Conservation (phyloP, 2,113 vertebrate genomes). For the Heptranchias perlo region DNA sequence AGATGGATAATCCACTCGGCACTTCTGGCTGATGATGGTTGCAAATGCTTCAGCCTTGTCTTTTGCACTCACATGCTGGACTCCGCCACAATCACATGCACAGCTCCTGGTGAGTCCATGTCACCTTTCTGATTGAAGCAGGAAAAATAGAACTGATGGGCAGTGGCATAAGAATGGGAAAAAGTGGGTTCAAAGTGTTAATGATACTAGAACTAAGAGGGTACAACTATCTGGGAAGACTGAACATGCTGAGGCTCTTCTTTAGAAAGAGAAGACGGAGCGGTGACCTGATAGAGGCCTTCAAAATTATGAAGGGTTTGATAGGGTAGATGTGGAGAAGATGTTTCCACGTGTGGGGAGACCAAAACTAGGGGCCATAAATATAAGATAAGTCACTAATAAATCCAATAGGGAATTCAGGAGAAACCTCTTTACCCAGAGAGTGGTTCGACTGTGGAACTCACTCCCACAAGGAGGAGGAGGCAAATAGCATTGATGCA, state of each 20-base stretch:
- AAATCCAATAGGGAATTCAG: neutral
- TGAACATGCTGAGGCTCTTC: neutral
- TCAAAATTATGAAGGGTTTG: neutral
- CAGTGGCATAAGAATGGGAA: neutral
- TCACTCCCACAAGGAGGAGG: neutral
- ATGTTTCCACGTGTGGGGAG: neutral
- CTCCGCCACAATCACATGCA: neutral
- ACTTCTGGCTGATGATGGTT: too few relatives aligned
- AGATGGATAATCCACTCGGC: too few relatives aligned
- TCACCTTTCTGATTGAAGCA: neutral
- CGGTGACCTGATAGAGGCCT: neutral
- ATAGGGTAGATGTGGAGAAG: neutral
- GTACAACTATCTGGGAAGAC: neutral
- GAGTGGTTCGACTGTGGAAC: neutral
- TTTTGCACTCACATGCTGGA: too few relatives aligned
- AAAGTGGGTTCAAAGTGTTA: too few relatives aligned
- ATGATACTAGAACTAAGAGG: neutral
- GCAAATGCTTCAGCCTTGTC: too few relatives aligned
- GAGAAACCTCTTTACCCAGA: neutral
- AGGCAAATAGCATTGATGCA: neutral
- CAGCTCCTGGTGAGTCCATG: neutral
- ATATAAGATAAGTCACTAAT: neutral
- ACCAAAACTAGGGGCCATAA: neutral
- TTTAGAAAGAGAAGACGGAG: neutral
- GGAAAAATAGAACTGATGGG: neutral